phyloP scores from a whole-genome alignment of 2,113 vertebrate species.

The Lepus europaeus region DNA sequence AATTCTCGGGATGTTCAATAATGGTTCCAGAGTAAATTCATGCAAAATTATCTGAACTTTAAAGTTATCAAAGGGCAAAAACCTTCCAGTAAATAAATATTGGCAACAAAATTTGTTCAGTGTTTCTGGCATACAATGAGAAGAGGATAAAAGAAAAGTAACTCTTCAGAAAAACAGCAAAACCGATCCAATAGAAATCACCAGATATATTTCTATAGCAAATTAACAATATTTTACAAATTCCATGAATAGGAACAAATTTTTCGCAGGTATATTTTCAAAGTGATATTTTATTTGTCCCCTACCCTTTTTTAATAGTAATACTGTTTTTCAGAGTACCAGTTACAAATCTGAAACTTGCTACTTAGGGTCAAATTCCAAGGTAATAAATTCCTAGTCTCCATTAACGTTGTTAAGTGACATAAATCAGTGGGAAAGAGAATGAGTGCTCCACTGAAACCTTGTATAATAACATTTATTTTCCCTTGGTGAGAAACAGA shows the following conservation, averaged over 20 bases:
- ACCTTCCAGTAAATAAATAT: conserved; percentile 35
- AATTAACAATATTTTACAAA: neutral
- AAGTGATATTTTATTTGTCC: conserved; percentile 16
- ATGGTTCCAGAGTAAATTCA: neutral
- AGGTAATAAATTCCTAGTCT: conserved; percentile 83
- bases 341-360: conserved; percentile 76
- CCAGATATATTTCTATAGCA: neutral
- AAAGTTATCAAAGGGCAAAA: neutral
- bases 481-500: conserved; percentile 71
- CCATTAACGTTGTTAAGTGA: conserved; percentile 85
- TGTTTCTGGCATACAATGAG: neutral
- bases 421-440: conserved; percentile 84
- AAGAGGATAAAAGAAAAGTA: neutral
- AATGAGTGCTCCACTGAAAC: conserved; percentile 74
- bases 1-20: neutral
- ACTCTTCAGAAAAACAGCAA: neutral
- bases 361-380: conserved; percentile 82
- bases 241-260: neutral
- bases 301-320: conserved; percentile 51
- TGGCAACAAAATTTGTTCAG: neutral
- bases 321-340: conserved; percentile 76
- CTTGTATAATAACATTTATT: conserved; percentile 81
- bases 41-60: conserved; percentile 30
- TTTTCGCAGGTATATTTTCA: conserved; percentile 29
- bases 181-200: neutral